phyloP scores from a whole-genome alignment of 2,797 vertebrate species.

The Buphagus erythrorhynchus region DNA sequence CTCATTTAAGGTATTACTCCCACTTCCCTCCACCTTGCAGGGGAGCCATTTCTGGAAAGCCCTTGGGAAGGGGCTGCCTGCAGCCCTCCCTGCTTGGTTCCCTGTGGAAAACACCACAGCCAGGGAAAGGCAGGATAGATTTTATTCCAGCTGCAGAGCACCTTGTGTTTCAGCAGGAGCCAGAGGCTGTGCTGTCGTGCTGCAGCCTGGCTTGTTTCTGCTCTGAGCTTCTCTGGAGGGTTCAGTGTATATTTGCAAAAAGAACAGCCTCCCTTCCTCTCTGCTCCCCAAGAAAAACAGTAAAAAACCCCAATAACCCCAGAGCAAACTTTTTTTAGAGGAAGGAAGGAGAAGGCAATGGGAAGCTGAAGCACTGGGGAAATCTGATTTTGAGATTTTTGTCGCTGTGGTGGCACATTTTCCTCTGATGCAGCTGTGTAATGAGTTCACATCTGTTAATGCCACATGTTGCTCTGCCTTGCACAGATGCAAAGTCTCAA shows the following conservation, averaged over 20 bases:
- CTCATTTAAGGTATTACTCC: slow-evolving; percentile 31
- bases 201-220: neutral
- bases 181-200: neutral
- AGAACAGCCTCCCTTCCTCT: neutral
- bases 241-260: neutral
- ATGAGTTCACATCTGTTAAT: slow-evolving; percentile 83
- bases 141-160: neutral
- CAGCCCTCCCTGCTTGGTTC: neutral
- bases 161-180: neutral
- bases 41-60: neutral
- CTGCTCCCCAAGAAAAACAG: neutral
- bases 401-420: slow-evolving; percentile 52
- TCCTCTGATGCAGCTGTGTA: slow-evolving; percentile 80
- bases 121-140: neutral
- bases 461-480: slow-evolving; percentile 82
- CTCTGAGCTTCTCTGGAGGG: neutral
- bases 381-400: slow-evolving; percentile 70
- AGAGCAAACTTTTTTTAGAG: neutral
- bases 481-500: slow-evolving; percentile 84
- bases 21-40: neutral
- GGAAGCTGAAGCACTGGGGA: neutral
- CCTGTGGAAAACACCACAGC: neutral
- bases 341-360: neutral
- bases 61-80: neutral
- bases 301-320: neutral